Evolutionary conservation across 2,113 vertebrate genomes (phyloP).

Genomic region (Microcebus lehilahytsara): DNA sequence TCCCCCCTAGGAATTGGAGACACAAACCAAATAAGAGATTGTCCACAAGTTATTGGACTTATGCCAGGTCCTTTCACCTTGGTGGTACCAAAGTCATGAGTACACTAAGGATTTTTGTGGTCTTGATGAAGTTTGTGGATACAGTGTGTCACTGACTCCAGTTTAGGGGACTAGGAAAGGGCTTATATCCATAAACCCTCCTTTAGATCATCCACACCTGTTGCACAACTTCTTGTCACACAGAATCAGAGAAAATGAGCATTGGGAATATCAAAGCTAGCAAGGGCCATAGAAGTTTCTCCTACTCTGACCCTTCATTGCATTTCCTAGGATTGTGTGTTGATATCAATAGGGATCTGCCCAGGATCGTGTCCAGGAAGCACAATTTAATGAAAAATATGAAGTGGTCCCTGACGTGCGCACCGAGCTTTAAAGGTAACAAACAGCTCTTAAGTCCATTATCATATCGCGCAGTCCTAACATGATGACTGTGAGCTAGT

Average conservation of each 20-base stretch:
- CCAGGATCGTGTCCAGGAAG: not conserved
- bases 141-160: not conserved
- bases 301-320: not conserved
- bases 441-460: not conserved
- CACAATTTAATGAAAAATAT: slow-evolving; percentile 3
- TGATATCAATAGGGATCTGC: not conserved
- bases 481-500: not conserved
- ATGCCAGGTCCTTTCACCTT: not conserved
- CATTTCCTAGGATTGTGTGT: not conserved
- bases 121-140: not conserved
- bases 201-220: not conserved
- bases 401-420: not conserved
- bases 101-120: not conserved
- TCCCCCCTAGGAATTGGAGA: not conserved
- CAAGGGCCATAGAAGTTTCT: not conserved
- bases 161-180: not conserved
- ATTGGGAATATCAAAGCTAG: not conserved
- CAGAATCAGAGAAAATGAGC: not conserved
- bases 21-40: not conserved
- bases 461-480: not conserved
- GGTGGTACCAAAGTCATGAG: not conserved
- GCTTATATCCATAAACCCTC: not conserved
- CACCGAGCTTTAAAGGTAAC: not conserved
- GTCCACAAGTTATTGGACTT: not conserved
- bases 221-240: not conserved